Evolutionary conservation across 1,140 invertebrate genomes (phyloP).

Genomic region (Nephila pilipes): DNA sequence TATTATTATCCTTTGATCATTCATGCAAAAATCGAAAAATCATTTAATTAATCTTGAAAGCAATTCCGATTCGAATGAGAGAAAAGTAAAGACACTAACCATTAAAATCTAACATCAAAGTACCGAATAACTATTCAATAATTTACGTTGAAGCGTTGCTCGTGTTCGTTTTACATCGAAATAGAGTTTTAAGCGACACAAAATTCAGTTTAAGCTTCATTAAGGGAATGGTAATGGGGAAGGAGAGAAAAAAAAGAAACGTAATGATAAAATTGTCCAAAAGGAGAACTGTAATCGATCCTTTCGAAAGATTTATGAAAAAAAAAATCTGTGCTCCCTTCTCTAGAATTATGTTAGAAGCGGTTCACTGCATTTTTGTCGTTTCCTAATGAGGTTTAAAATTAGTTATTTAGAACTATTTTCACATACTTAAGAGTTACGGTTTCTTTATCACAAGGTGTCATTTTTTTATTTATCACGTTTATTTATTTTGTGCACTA

Average conservation of each 20-base stretch:
- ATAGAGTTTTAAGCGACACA: neutral
- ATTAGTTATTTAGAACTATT: neutral
- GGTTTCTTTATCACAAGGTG: slow-evolving; percentile 16
- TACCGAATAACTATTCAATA: too few relatives aligned
- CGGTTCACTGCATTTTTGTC: slow-evolving; percentile 31
- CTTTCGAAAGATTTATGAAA: neutral
- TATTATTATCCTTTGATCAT: too few relatives aligned
- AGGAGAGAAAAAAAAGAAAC: neutral
- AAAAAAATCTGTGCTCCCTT: neutral
- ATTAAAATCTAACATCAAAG: too few relatives aligned
- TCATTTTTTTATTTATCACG: neutral
- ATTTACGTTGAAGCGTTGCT: neutral
- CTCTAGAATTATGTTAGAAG: slow-evolving; percentile 32
- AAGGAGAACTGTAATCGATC: slow-evolving; percentile 22
- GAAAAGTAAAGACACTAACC: too few relatives aligned
- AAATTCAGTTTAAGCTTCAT: neutral
- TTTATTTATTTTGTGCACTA: neutral
- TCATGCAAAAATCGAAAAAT: too few relatives aligned
- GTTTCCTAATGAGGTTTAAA: slow-evolving; percentile 22
- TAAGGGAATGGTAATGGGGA: neutral
- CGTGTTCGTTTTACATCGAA: neutral
- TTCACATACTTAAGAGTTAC: slow-evolving; percentile 31
- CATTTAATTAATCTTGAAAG: too few relatives aligned
- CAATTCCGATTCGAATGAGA: too few relatives aligned
- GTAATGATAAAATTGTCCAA: neutral